A percentile compares a stretch with the other conserved stretches of the same genome.
Conservation (phyloP, 2,888 invertebrate genomes). For the Hypomecis atomaria region DNA sequence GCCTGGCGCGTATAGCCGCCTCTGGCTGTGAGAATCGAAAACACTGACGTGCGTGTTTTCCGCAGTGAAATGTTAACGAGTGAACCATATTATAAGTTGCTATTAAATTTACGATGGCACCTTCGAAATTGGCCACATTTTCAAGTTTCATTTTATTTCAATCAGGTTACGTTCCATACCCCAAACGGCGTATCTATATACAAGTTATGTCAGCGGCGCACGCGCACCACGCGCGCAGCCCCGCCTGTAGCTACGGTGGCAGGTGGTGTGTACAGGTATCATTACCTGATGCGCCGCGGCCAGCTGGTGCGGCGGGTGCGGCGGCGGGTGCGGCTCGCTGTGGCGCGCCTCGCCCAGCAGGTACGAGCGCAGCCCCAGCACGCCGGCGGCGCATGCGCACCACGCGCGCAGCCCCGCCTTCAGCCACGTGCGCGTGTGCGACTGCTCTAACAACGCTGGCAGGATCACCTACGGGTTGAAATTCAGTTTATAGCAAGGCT, state of each 20-base stretch:
- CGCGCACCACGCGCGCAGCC: constrained; percentile 89
- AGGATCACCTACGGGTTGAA: constrained; percentile 89
- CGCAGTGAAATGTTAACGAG: too few species aligned
- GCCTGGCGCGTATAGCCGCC: too few species aligned
- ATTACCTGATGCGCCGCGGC: constrained; percentile 91
- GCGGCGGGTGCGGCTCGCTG: constrained; percentile 62
- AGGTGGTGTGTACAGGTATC: background rate
- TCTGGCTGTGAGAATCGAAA: too few species aligned
- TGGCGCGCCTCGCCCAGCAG: constrained; percentile 89
- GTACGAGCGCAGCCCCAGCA: constrained; percentile 95
- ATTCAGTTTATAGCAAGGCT: background rate
- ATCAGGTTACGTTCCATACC: too few species aligned
- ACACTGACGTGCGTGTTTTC: too few species aligned
- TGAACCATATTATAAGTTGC: too few species aligned
- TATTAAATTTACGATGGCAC: too few species aligned
- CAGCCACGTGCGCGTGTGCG: constrained; percentile 97
- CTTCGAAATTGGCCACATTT: too few species aligned
- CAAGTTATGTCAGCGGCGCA: constrained; percentile 89
- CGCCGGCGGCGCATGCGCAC: constrained; percentile 93
- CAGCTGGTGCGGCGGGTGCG: constrained; percentile 76
- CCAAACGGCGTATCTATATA: too few species aligned
- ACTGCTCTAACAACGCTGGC: constrained; percentile 97
- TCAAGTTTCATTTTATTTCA: too few species aligned
- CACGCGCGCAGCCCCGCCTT: constrained; percentile 94
- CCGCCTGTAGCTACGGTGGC: too few species aligned